Evolutionary conservation across 2,888 invertebrate species (phyloP), one percentile per base, ranked within the genome.

Genomic region (Operophtera brumata): DNA sequence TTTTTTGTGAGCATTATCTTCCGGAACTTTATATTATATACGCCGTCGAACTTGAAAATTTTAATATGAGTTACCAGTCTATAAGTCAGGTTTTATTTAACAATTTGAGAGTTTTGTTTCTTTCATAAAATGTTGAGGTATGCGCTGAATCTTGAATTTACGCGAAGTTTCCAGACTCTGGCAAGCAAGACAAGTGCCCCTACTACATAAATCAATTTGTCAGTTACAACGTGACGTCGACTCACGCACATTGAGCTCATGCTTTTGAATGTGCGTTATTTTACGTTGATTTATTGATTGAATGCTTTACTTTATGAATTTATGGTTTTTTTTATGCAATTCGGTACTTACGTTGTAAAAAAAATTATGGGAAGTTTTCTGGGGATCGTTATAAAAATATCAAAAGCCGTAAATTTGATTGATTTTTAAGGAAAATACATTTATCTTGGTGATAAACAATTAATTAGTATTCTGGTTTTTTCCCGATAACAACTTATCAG

Each of bases 141-240:
- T n/a, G n/a, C n/a, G n/a, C n/a, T n/a, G n/a, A n/a, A n/a, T n/a
- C n/a, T n/a, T n/a, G n/a, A n/a, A n/a, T n/a, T n/a, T n/a, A n/a
- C n/a, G n/a, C n/a, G 56, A 81, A 81, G 69, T 83, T 75, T 64
- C 78, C 73, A 67, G 66, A 57, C 56, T 59, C 61, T n/a, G n/a
- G n/a, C n/a, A n/a, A n/a, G 56, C 58, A 45, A 54, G 59, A 55
- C 61, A 56, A 36, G 53, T 54, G 57, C 65, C 66, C 70, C 55
- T 54, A 75, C 79, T 73, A 78, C 78, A 87, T 87, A 86, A 87
- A 87, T 87, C 87, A 86, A 86, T 85, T 86, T 87, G 86, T 87
- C 86, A 86, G 83, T 77, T 71, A 68, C 76, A 73, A 70, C 20
- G 75, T 80, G 82, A 82, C 83, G 75, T 68, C 69, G 71, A 58